Percentiles rank a stretch among this genome's conserved stretches.
Conservation (phyloP, 2,113 vertebrate species). For the Arenaria interpres region DNA sequence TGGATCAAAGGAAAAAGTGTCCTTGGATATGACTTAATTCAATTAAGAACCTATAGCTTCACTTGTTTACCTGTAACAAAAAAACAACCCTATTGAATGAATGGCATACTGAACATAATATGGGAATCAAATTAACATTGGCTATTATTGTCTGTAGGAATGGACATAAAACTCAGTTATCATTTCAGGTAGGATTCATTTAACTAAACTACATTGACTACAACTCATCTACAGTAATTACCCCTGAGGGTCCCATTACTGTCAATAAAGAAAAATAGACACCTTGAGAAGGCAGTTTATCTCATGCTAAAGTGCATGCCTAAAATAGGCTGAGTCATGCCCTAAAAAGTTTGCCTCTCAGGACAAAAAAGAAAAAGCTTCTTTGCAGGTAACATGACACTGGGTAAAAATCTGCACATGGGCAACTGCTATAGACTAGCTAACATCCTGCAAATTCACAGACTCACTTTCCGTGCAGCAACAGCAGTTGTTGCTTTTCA, state of each 20-base stretch:
- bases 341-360: background rate
- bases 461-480: background rate
- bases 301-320: background rate
- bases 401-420: background rate
- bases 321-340: background rate
- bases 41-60: background rate
- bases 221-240: background rate
- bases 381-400: background rate
- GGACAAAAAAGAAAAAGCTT: background rate
- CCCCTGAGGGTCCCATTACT: background rate
- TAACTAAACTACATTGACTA: background rate
- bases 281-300: background rate
- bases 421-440: background rate
- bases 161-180: background rate
- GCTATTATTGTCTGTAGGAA: background rate
- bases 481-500: background rate
- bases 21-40: background rate
- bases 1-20: background rate
- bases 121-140: background rate
- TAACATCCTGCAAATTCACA: background rate
- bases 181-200: background rate
- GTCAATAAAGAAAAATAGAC: constrained; percentile 23
- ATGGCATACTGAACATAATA: background rate
- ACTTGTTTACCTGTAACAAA: background rate
- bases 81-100: background rate